Conservation (phyloP, 2,797 vertebrate species). For the Chloroceryle amazona region DNA sequence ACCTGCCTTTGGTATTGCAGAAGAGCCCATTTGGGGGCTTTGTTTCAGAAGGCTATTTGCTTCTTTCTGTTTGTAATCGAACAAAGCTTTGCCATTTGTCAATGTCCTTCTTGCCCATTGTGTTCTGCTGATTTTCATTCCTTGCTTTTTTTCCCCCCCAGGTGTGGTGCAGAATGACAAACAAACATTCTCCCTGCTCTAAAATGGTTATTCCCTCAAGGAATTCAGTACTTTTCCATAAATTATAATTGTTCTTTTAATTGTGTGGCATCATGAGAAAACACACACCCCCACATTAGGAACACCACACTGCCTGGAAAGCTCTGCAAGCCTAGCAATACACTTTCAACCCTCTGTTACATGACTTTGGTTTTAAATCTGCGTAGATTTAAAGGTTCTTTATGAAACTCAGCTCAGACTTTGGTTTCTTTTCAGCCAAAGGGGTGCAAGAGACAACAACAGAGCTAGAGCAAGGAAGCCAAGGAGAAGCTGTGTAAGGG, state of each 20-base stretch:
- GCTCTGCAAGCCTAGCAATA: not conserved
- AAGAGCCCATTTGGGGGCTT: not conserved
- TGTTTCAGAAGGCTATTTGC: not conserved
- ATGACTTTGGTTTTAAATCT: not conserved
- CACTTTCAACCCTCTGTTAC: not conserved
- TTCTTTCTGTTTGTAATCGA: conserved; percentile 58
- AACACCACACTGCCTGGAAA: not conserved
- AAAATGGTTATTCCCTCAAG: conserved; percentile 1
- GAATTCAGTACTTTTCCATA: not conserved
- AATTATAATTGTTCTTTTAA: not conserved
- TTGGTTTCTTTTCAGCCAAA: not conserved
- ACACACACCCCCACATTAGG: too few species aligned
- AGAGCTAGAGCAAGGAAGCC: not conserved
- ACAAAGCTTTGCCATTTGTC: conserved; percentile 57
- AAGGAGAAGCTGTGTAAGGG: not conserved
- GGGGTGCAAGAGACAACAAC: not conserved
- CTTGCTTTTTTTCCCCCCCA: conserved; percentile 35
- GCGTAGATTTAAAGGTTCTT: not conserved
- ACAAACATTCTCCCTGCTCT: conserved; percentile 8
- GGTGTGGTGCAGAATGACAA: conserved; percentile 31
- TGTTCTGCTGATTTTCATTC: conserved; percentile 54
- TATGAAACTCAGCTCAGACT: not conserved
- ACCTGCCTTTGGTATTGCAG: not conserved
- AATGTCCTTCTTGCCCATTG: conserved; percentile 14
- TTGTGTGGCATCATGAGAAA: not conserved